Evolutionary conservation across 2,888 invertebrate genomes (phyloP), one percentile per base, ranked within the genome.

Genomic region (Ormyrus rosae): DNA sequence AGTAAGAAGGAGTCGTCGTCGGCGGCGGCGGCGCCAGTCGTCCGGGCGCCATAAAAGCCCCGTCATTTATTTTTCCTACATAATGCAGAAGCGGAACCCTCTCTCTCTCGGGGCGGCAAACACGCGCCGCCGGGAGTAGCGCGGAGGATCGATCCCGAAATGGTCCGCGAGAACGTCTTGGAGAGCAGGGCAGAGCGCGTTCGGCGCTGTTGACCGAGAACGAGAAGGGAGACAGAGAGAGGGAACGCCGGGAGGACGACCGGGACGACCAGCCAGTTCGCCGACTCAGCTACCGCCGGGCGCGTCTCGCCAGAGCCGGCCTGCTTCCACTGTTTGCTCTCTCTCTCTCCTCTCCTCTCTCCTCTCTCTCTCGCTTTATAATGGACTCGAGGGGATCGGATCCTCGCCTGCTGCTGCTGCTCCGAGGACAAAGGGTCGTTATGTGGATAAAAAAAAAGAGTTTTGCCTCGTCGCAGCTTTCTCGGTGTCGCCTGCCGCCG

Each of bases 1-100:
- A 50, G 55, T 64, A 67, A 72, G 67, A 46, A 67, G 67, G 53
- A 63, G 50, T 64, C 64, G 46, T 61, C 55, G 11, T 64, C 70
- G 34, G 34, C 83, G 65, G 10, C 34, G 34, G 78, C 73, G 87
- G 87, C 88, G 88, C 88, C 88, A 86, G 87, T 84, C 89, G 85
- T 85, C 86, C 81, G 80, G 89, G 86, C 88, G 87, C 86, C 87
- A 83, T 81, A 72, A 81, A 13, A 72, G 76, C 85, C 84, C 85
- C 83, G 83, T 86, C 86, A 84, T 88, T 85, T 87, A 87, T 85
- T 86, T 85, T 84, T 83, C 81, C 83, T 85, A 85, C 85, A 83
- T 84, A 85, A 86, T 84, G 67, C 63, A 61, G 63, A 45, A 78
- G 56, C 68, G 11, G 11, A 50, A 68, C 51, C 13, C 10, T 51